Evolutionary conservation across 2,113 vertebrate species (phyloP).

Genomic region (Sminthopsis crassicaudata): DNA sequence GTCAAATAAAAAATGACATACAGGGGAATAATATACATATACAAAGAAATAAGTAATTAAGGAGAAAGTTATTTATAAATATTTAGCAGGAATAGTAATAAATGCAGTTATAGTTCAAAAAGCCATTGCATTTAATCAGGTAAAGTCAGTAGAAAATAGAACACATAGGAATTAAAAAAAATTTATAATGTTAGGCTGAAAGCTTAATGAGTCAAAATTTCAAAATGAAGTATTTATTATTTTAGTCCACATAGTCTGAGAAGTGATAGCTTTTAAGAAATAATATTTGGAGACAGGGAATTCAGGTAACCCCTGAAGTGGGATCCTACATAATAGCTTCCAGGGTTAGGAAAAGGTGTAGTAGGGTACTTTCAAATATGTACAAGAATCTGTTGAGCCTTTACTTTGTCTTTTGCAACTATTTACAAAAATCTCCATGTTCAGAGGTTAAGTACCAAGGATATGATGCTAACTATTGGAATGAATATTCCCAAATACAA

Average conservation of each 20-base stretch:
- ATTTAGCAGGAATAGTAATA: neutral
- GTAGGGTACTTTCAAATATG: neutral
- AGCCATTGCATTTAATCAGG: neutral
- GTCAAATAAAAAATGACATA: neutral
- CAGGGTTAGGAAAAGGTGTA: neutral
- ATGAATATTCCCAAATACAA: neutral
- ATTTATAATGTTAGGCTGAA: neutral
- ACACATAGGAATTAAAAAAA: neutral
- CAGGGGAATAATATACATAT: neutral
- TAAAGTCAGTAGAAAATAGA: neutral
- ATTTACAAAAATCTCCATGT: neutral
- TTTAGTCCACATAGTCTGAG: neutral
- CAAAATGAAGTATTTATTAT: neutral
- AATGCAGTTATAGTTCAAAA: neutral
- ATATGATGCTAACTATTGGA: neutral
- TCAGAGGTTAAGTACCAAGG: neutral
- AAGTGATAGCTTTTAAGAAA: neutral
- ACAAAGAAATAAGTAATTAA: neutral
- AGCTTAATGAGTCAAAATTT: neutral
- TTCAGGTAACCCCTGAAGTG: neutral
- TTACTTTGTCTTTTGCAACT: neutral
- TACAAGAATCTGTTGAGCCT: neutral
- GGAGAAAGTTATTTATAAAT: neutral
- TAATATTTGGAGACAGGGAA: neutral
- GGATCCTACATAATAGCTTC: neutral